Evolutionary conservation across 2,888 invertebrate genomes (phyloP), one percentile per base, ranked within the genome.

Genomic region (Papilio protenor): DNA sequence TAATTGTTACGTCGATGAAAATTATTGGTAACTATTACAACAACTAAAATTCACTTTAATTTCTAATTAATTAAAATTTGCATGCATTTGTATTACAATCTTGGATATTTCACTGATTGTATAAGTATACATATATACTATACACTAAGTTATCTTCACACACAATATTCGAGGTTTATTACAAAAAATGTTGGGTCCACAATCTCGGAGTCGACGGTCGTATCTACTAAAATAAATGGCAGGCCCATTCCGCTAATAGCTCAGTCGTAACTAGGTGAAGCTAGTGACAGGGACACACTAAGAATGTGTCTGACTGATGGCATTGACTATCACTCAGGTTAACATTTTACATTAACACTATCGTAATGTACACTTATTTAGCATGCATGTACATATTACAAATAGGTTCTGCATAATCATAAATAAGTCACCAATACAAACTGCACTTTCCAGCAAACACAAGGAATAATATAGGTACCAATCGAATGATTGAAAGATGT

Each of bases 161-260:
- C 57, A 61, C 18, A 61, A 78, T 75, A 61, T 75, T 71, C 71
- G n/a, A 27, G 64, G 71, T 75, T 78, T 64, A 71, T 70, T 75
- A 78, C 64, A 78, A 78, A 78, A 72, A 77, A 77, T 77, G 69
- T 75, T 49, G 61, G 72, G 49, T 47, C 45, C 72, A 66, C 72
- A 78, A 78, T 78, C 66, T 73, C 75, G 59, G 72, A 72, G 55
- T 57, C 66, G 69, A 69, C 73, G n/a, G 47, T 47, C 52, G 71
- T 69, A 66, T 72, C 78, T 75, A 75, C 64, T 78, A 64, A 78
- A 78, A 78, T 78, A 72, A 78, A 78, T 78, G 78, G 72, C 72
- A 75, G 45, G 45, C 72, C 72, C 75, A 78, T 78, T 78, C 64
- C 72, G 72, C 72, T 78, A 78, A 78, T 75, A 78, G 75, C 78